Percentiles rank a stretch among this genome's conserved stretches.
Evolutionary conservation across 2,113 vertebrate species (phyloP).

Genomic region (Rhynchopsitta pachyrhyncha): DNA sequence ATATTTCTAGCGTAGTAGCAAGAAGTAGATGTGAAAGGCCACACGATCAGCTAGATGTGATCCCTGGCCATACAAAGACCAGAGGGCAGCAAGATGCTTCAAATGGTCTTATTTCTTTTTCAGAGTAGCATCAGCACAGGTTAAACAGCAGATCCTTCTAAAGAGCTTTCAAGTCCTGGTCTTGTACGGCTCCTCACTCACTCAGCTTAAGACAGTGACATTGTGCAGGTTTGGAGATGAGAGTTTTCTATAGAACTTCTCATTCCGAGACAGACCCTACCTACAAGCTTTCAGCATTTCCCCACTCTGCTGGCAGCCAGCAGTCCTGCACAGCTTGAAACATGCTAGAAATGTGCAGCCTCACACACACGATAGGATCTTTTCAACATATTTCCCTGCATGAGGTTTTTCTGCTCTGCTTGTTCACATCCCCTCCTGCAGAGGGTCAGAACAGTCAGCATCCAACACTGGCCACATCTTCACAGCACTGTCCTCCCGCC

Average conservation of each 20-base stretch:
- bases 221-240: not conserved
- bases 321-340: not conserved
- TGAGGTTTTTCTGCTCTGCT: not conserved
- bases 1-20: not conserved
- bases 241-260: not conserved
- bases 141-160: not conserved
- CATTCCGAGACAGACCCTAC: not conserved
- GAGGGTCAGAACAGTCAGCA: not conserved
- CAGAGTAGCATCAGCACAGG: not conserved
- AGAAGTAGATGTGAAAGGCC: not conserved
- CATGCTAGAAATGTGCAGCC: not conserved
- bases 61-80: not conserved
- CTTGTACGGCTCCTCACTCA: not conserved
- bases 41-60: not conserved
- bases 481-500: not conserved
- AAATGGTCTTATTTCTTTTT: not conserved
- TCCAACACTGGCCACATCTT: not conserved
- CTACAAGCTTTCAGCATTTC: not conserved
- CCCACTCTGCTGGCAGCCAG: not conserved
- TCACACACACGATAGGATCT: fast-evolving
- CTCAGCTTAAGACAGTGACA: not conserved
- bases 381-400: not conserved
- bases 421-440: not conserved
- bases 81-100: not conserved
- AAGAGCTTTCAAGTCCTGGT: not conserved